Evolutionary conservation across 2,113 vertebrate species (phyloP).

Genomic region (Scomber colias): DNA sequence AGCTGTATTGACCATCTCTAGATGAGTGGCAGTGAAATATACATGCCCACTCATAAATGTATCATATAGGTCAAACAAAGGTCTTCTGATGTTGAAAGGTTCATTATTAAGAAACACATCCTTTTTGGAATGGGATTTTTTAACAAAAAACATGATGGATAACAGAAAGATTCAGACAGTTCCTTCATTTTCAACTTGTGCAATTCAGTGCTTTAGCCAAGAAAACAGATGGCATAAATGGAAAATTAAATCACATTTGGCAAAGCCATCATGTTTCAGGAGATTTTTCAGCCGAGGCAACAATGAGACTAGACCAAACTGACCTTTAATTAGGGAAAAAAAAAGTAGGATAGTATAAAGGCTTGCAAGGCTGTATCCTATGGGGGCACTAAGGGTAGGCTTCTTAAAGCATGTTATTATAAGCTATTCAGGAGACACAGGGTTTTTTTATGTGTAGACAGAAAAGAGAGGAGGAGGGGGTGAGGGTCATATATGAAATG

Average conservation of each 20-base stretch:
- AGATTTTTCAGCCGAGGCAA: slow-evolving; percentile 74
- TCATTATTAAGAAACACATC: neutral
- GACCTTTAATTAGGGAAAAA: slow-evolving; percentile 86
- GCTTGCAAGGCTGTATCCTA: slow-evolving; percentile 74
- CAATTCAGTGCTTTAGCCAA: slow-evolving; percentile 59
- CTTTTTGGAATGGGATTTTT: slow-evolving; percentile 5
- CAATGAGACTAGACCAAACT: slow-evolving; percentile 78
- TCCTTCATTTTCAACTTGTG: slow-evolving; percentile 61
- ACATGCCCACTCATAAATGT: slow-evolving; percentile 8
- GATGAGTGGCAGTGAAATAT: neutral
- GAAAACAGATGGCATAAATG: slow-evolving; percentile 80
- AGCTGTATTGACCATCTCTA: slow-evolving; percentile 4
- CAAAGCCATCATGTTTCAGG: slow-evolving; percentile 72
- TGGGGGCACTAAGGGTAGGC: slow-evolving; percentile 77
- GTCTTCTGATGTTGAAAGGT: neutral
- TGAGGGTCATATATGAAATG: slow-evolving; percentile 82
- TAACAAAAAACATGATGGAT: slow-evolving; percentile 24
- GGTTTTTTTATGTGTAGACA: slow-evolving; percentile 79
- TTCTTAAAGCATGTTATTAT: slow-evolving; percentile 87
- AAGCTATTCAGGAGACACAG: slow-evolving; percentile 84
- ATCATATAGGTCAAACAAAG: neutral
- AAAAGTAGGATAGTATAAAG: slow-evolving; percentile 82
- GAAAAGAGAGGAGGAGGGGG: slow-evolving; percentile 63
- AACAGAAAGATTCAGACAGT: slow-evolving; percentile 43
- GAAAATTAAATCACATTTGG: slow-evolving; percentile 83